Evolutionary conservation across 2,888 invertebrate species (phyloP), one percentile per base, ranked within the genome.

Genomic region (Acanthosepion esculentum): DNA sequence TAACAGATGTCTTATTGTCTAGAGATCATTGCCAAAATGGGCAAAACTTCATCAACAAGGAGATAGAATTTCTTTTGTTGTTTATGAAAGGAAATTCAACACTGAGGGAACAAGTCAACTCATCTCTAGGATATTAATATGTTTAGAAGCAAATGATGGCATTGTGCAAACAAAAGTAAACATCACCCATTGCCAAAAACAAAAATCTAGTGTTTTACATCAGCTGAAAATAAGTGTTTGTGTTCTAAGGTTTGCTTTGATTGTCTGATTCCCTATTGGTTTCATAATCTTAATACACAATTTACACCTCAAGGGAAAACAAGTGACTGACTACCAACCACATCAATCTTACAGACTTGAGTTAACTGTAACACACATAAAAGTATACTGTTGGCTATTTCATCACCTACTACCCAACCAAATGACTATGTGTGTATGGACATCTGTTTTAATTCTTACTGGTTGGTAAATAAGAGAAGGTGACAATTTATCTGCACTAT

Each of bases 61-160:
- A 18, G n/a, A 78, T n/a, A 78, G 10, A 78, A 33, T 78, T n/a
- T 78, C n/a, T n/a, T 78, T 78, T n/a, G 18, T 78, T 33, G 78
- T 78, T 78, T 78, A n/a, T 78, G n/a, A 78, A 78, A 78, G 15
- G n/a, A 78, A 78, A 78, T 78, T 78, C 78, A 78, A n/a, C 59
- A 23, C 23, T 59, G 23, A 59, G 23, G 59, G 23, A 59, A 59
- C 26, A 59, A 59, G 59, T 59, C 59, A 59, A 23, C 59, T 23
- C 59, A 59, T 59, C 15, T 78, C 78, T n/a, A 5, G 6, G n/a
- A 78, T 78, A 78, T 78, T 78, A 15, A 78, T 78, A n/a, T 12
- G 78, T 33, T n/a, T 78, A 15, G 4, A 78, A 78, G n/a, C n/a
- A 78, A n/a, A 78, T 78, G n/a, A 78, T 29, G 78, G 78, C n/a